phyloP scores from a whole-genome alignment of 2,113 vertebrate genomes.

The Pseudorasbora parva region DNA sequence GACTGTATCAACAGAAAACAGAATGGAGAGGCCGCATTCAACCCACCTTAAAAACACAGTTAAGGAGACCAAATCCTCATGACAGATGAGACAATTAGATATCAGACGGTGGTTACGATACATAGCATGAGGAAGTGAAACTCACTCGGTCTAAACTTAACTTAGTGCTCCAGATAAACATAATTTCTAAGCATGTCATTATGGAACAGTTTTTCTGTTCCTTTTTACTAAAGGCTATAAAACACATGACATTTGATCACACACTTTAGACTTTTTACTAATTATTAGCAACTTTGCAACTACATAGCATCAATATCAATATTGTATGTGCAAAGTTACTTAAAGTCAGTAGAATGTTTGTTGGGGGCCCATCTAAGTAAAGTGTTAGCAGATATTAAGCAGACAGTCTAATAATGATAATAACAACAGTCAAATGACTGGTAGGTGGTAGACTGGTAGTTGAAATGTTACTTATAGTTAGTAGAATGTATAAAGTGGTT shows the following conservation, averaged over 20 bases:
- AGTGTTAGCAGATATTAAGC: too few relatives aligned
- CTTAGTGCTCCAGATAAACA: not conserved
- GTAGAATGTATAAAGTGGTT: too few relatives aligned
- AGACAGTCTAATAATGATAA: too few relatives aligned
- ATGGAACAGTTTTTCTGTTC: not conserved
- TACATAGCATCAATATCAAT: too few relatives aligned
- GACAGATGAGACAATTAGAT: not conserved
- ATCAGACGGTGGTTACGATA: constrained; percentile 5
- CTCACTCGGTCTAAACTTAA: constrained; percentile 1
- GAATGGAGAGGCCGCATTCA: not conserved
- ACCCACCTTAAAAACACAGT: not conserved
- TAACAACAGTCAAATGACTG: too few relatives aligned
- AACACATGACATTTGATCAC: not conserved
- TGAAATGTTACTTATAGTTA: too few relatives aligned
- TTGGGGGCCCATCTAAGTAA: too few relatives aligned
- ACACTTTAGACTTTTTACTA: too few relatives aligned
- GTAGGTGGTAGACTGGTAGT: too few relatives aligned
- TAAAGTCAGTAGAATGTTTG: too few relatives aligned
- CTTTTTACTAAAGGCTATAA: not conserved
- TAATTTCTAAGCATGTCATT: not conserved
- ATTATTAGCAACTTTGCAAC: too few relatives aligned
- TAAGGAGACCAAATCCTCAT: not conserved
- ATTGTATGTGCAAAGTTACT: too few relatives aligned
- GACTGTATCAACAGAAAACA: not conserved
- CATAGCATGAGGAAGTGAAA: constrained; percentile 18